phyloP scores from a whole-genome alignment of 2,888 invertebrate species.

The Lasioglossum figueresi region DNA sequence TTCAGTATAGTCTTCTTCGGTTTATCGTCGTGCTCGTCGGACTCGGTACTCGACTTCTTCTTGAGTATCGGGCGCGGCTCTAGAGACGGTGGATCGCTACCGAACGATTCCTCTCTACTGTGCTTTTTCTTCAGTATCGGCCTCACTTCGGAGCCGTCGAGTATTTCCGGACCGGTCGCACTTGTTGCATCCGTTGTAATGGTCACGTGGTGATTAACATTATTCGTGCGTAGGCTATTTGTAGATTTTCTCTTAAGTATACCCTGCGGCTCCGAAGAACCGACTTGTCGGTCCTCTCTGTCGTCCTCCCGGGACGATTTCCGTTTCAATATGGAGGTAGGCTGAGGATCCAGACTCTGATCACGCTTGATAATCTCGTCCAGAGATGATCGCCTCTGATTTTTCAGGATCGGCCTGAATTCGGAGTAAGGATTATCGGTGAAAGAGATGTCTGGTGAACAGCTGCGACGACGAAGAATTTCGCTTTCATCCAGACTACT shows the following conservation, averaged over 20 bases:
- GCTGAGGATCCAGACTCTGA: conserved; percentile 87
- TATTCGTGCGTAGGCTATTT: conserved; percentile 86
- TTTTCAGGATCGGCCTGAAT: conserved; percentile 88
- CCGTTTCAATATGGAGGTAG: conserved; percentile 89
- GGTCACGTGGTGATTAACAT: conserved; percentile 87
- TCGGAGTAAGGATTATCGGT: conserved; percentile 86
- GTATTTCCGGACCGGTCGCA: conserved; percentile 79
- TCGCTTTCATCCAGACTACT: conserved; percentile 92
- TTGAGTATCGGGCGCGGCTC: conserved; percentile 90
- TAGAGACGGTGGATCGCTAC: conserved; percentile 76
- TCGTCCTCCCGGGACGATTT: conserved; percentile 88
- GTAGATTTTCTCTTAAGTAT: conserved; percentile 92
- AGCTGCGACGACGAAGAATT: conserved; percentile 88
- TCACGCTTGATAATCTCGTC: conserved; percentile 88
- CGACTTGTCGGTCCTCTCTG: conserved; percentile 86
- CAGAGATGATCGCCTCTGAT: conserved; percentile 88
- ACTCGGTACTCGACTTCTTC: conserved; percentile 92
- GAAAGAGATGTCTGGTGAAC: conserved; percentile 89
- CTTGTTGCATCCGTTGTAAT: conserved; percentile 89
- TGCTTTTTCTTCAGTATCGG: conserved; percentile 94
- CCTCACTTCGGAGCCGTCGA: conserved; percentile 87
- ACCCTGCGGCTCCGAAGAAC: conserved; percentile 90
- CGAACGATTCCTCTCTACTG: conserved; percentile 87
- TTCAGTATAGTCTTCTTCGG: conserved; percentile 92
- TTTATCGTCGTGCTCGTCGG: conserved; percentile 89